phyloP scores from a whole-genome alignment of 2,797 vertebrate species.

The Rhinichthys osculus region DNA sequence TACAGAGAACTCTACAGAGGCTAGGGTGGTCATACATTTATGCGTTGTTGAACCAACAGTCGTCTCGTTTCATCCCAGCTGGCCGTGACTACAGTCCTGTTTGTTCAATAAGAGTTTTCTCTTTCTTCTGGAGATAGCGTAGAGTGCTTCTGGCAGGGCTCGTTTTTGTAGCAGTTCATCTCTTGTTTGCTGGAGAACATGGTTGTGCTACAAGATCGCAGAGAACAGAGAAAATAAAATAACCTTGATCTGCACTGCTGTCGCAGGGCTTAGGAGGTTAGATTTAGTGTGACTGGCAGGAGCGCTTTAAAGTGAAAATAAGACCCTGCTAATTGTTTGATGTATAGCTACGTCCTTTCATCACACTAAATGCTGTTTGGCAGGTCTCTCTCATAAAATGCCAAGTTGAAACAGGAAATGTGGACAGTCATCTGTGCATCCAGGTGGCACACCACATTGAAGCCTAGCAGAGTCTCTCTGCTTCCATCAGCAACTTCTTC shows the following conservation, averaged over 20 bases:
- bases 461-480: not conserved
- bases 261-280: slow-evolving; percentile 9
- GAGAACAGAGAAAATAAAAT: not conserved
- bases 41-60: not conserved
- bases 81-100: slow-evolving; percentile 6
- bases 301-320: slow-evolving; percentile 45
- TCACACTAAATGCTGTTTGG: slow-evolving; percentile 46
- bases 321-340: slow-evolving; percentile 40
- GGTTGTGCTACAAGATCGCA: slow-evolving; percentile 14
- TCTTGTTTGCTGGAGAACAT: slow-evolving; percentile 24
- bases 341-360: slow-evolving; percentile 37
- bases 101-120: slow-evolving; percentile 12
- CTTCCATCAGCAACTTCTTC: slow-evolving; percentile 4
- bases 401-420: slow-evolving; percentile 22
- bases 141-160: slow-evolving; percentile 27
- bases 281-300: slow-evolving; percentile 23
- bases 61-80: not conserved
- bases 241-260: slow-evolving; percentile 14
- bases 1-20: not conserved
- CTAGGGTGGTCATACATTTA: not conserved
- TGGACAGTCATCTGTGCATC: slow-evolving; percentile 39
- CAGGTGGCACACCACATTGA: slow-evolving; percentile 39
- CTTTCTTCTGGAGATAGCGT: slow-evolving; percentile 1
- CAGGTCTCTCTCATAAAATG: slow-evolving; percentile 43
- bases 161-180: slow-evolving; percentile 41